These are phyloP conservation scores for Corythaeola cristata DNA, from an alignment of 2,113 vertebrate species.

Conservation along the genomic window DNA sequence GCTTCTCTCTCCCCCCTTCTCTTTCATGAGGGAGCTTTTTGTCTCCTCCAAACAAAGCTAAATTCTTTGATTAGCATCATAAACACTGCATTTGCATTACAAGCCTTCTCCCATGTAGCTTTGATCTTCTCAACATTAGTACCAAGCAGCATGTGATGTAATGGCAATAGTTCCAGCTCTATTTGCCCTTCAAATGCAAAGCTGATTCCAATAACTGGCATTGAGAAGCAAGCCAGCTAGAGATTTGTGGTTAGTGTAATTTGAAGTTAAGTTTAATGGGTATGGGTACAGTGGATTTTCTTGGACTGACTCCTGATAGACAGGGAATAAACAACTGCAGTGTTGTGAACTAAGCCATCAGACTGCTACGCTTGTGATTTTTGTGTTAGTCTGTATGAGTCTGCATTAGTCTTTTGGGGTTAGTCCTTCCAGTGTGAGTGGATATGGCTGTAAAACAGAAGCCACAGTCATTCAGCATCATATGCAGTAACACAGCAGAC, in stretches of 20 bases:
- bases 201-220: slow-evolving; percentile 51
- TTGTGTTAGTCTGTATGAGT: background rate
- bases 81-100: slow-evolving; percentile 74
- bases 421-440: background rate
- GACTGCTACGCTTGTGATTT: background rate
- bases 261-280: slow-evolving; percentile 49
- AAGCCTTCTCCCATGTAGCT: slow-evolving; percentile 62
- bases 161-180: slow-evolving; percentile 66
- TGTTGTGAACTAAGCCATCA: background rate
- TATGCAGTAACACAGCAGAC: background rate
- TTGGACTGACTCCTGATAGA: slow-evolving; percentile 14
- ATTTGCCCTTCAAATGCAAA: slow-evolving; percentile 72
- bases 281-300: slow-evolving; percentile 33
- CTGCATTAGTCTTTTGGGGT: background rate
- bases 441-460: background rate
- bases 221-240: slow-evolving; percentile 25
- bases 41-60: slow-evolving; percentile 72
- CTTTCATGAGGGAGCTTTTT: slow-evolving; percentile 72
- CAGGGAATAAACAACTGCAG: background rate
- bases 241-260: slow-evolving; percentile 50
- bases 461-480: background rate
- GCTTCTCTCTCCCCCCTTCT: slow-evolving; percentile 21
- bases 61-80: slow-evolving; percentile 79
- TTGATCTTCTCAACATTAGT: slow-evolving; percentile 73
- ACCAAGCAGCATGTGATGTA: slow-evolving; percentile 65